Conservation (phyloP, 2,113 vertebrate genomes). For the Cryptotis parvus region DNA sequence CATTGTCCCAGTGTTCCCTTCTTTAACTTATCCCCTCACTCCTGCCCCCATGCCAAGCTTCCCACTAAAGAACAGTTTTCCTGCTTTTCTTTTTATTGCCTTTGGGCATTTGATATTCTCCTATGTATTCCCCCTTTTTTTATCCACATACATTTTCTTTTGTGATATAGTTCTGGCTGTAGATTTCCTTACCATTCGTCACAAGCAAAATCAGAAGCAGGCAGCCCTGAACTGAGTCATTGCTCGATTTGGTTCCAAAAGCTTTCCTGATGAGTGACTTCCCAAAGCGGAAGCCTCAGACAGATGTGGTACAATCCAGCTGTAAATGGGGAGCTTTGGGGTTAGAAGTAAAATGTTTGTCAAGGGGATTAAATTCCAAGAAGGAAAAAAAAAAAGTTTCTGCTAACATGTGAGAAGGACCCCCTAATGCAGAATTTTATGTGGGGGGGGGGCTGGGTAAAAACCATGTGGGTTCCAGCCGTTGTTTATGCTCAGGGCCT, state of each 20-base stretch:
- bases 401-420: not conserved
- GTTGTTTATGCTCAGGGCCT: not conserved
- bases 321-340: not conserved
- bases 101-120: not conserved
- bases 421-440: not conserved
- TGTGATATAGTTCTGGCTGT: not conserved
- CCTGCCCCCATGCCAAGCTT: too few relatives aligned
- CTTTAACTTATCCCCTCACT: too few relatives aligned
- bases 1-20: too few relatives aligned
- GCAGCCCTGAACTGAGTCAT: not conserved
- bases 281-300: not conserved
- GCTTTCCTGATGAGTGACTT: not conserved
- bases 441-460: not conserved
- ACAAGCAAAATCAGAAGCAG: slow-evolving; percentile 30
- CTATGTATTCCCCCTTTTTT: not conserved
- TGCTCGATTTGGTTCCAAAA: not conserved
- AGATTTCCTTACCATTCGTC: slow-evolving; percentile 7
- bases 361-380: not conserved
- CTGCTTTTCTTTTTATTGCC: too few relatives aligned
- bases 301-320: not conserved
- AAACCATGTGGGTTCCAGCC: not conserved
- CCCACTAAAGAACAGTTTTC: too few relatives aligned
- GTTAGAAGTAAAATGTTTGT: not conserved
- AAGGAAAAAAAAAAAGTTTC: not conserved
- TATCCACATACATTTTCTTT: not conserved